A percentile compares a stretch with the other conserved stretches of the same genome.
Evolutionary conservation across 2,113 vertebrate species (phyloP).

Genomic region (Melanerpes formicivorus): DNA sequence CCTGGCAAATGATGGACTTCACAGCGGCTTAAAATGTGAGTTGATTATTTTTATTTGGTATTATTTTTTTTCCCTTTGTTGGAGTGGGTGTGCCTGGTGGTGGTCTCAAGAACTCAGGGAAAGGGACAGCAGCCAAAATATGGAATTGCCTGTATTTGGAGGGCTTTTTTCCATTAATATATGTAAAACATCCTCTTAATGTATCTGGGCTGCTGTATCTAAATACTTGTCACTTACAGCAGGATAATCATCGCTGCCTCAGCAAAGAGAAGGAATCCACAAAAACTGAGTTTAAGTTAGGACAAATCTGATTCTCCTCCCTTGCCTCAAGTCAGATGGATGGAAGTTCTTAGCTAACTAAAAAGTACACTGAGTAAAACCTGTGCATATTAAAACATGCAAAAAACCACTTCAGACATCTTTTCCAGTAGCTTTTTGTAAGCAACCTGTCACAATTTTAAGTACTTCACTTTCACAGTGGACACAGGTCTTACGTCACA

Average conservation of each 20-base stretch:
- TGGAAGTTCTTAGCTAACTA: neutral
- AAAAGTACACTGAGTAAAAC: neutral
- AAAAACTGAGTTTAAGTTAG: neutral
- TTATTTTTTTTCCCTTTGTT: neutral
- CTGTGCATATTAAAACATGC: neutral
- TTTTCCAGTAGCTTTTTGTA: neutral
- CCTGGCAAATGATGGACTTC: neutral
- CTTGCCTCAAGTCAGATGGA: neutral
- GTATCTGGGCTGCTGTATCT: neutral
- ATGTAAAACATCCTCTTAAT: neutral
- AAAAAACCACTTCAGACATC: neutral
- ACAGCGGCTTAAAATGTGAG: fast-evolving
- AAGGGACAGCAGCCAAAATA: neutral
- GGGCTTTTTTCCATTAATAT: neutral
- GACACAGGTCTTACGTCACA: neutral
- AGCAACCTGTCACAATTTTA: neutral
- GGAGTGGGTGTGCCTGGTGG: neutral
- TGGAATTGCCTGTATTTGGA: neutral
- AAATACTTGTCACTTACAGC: neutral
- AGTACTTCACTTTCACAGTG: neutral
- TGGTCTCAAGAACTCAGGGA: neutral
- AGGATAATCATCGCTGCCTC: neutral
- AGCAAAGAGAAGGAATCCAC: neutral
- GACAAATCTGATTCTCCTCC: neutral
- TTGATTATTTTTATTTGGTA: neutral